A percentile compares a stretch with the other conserved stretches of the same genome.
These are phyloP conservation scores for Stenodera caucasica DNA, from an alignment of 2,888 invertebrate species.

Conservation along the genomic window DNA sequence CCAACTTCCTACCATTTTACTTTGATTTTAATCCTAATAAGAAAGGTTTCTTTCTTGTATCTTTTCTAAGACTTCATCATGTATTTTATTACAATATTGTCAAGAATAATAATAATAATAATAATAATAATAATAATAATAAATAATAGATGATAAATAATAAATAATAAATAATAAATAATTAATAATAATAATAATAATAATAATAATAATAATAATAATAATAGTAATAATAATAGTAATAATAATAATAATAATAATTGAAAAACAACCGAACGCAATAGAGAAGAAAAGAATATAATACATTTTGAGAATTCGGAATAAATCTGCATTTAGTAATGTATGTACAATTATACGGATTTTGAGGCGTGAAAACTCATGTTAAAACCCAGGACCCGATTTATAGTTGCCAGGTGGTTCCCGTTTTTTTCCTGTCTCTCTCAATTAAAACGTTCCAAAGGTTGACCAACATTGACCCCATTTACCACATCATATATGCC, in stretches of 20 bases:
- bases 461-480: slow-evolving; percentile 12
- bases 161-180: too few species aligned
- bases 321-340: slow-evolving; percentile 18
- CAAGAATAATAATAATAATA: slow-evolving; percentile 5
- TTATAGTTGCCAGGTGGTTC: slow-evolving; percentile 22
- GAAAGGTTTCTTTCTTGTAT: slow-evolving; percentile 48
- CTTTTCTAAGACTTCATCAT: slow-evolving; percentile 43
- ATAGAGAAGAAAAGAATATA: background rate
- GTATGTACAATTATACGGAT: slow-evolving; percentile 22
- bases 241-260: background rate
- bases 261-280: too few species aligned
- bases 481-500: slow-evolving; percentile 15
- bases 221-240: background rate
- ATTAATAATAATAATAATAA: background rate
- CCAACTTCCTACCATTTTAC: slow-evolving; percentile 25
- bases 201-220: slow-evolving; percentile 31
- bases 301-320: slow-evolving; percentile 8
- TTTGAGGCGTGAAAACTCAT: slow-evolving; percentile 21
- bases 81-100: slow-evolving; percentile 38
- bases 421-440: background rate
- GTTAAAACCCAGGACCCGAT: slow-evolving; percentile 5
- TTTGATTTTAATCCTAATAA: slow-evolving; percentile 40
- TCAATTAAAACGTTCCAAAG: slow-evolving; percentile 15
- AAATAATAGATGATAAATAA: too few species aligned
- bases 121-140: background rate